These are phyloP conservation scores for Vanacampus margaritifer DNA, from an alignment of 2,113 vertebrate genomes.

Conservation along the genomic window DNA sequence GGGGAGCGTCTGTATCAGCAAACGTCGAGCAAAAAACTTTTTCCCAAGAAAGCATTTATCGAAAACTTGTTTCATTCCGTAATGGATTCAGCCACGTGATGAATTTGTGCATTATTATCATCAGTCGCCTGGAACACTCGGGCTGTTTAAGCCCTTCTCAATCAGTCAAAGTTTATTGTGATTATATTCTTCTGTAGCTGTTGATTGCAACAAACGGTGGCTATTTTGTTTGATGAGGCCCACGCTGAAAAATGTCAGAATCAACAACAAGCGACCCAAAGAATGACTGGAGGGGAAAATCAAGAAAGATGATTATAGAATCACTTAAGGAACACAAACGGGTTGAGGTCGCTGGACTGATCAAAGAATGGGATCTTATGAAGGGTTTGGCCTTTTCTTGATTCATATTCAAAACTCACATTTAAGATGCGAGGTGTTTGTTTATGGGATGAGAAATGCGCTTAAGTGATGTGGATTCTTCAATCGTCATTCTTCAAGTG, in stretches of 20 bases:
- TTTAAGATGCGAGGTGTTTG: constrained; percentile 5
- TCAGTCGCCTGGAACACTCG: neutral
- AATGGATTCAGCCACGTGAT: neutral
- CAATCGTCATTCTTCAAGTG: neutral
- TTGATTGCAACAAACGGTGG: neutral
- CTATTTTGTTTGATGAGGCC: neutral
- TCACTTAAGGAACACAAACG: neutral
- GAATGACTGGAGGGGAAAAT: neutral
- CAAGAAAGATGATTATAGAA: neutral
- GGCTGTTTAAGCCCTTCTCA: neutral
- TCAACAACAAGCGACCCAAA: neutral
- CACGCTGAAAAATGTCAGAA: neutral
- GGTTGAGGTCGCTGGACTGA: neutral
- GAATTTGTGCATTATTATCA: neutral
- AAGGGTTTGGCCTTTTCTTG: neutral
- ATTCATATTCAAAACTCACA: neutral
- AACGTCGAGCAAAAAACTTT: neutral
- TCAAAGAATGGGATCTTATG: neutral
- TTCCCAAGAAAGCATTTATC: neutral
- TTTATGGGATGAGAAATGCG: constrained; percentile 8
- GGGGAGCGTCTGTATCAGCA: too few relatives aligned
- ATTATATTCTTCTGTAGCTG: neutral
- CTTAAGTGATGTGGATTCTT: neutral
- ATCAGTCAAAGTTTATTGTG: neutral
- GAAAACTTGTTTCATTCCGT: neutral